Conservation (phyloP, 2,113 vertebrate species). For the Scophthalmus maximus region DNA sequence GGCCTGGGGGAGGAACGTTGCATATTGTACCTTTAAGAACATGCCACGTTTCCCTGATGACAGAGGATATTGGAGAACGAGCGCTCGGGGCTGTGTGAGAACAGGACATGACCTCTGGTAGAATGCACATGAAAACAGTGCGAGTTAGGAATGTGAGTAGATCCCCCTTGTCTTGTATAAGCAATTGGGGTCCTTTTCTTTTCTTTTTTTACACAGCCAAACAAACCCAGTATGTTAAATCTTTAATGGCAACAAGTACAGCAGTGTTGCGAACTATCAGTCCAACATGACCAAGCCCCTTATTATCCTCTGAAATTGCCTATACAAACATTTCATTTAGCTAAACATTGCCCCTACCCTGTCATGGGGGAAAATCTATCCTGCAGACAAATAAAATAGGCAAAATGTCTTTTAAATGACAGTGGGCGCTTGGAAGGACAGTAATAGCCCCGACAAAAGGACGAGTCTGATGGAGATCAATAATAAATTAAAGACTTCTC, state of each 20-base stretch:
- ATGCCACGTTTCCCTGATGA: constrained; percentile 22
- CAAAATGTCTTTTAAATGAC: constrained; percentile 60
- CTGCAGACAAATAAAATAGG: constrained; percentile 43
- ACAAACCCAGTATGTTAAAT: constrained; percentile 22
- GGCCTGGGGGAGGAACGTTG: too few species aligned
- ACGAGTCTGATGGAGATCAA: constrained; percentile 67
- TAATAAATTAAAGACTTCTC: constrained; percentile 71
- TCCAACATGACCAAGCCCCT: neutral
- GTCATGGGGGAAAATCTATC: constrained; percentile 17
- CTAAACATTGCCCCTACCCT: constrained; percentile 16
- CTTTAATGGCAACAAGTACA: constrained; percentile 22
- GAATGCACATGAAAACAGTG: constrained; percentile 1
- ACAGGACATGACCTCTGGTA: constrained; percentile 3
- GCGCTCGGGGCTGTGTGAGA: neutral
- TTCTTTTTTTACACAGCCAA: constrained; percentile 2
- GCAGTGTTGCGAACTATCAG: neutral
- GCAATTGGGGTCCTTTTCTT: neutral
- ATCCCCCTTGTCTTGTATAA: neutral
- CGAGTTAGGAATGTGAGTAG: neutral
- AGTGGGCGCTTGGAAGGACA: constrained; percentile 59
- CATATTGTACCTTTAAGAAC: neutral
- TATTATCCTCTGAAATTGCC: constrained; percentile 33
- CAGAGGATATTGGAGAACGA: neutral
- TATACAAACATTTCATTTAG: constrained; percentile 50
- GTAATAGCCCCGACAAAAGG: constrained; percentile 52